Evolutionary conservation across 1,140 invertebrate genomes (phyloP), one percentile per base, ranked within the genome.

Genomic region (Drosophila ambigua): DNA sequence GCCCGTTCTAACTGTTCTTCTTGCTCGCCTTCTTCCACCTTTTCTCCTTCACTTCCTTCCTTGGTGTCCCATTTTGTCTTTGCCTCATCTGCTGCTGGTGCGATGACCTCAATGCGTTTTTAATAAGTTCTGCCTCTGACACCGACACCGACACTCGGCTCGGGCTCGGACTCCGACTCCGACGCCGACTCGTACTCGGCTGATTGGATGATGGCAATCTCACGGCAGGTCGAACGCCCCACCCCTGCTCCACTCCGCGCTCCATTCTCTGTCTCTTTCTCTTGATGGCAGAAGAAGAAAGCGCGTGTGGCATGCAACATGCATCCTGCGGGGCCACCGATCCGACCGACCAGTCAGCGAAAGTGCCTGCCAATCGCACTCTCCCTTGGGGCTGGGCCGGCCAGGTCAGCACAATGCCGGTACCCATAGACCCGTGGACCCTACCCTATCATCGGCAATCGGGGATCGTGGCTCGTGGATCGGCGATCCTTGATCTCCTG

Each of bases 121-220:
- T 85, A 83, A 83, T 79, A 71, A 75, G 74, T 82, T 82, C 69
- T 77, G 35, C 35, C 35, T 11, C 62, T 68, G 65, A 53, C 35
- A 50, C 64, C 31, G 39, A 52, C 58, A 28, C 23, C 15, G 43
- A 11, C 31, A 28, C 35, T 43, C 5, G 24, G 16, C 16, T 16
- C 16, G 16, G 16, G 20, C 11, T 20, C 41, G 24, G 59, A 64
- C 20, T 20, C 26, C 45, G 46, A 23, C 67, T 60, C 49, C 49
- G 57, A 64, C 20, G 1, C 63, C 57, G 43, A 45, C 43, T 45
- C 16, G 39, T 31, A n/a, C n/a, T 39, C 15, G 79, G 80, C 80
- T 84, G 81, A 84, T 85, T 84, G 77, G 72, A 69, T 66, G 81
- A 84, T 84, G 72, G 44, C 61, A 77, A 84, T 84, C 81, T 84